Evolutionary conservation across 2,797 vertebrate species (phyloP), one percentile per base, ranked within the genome.

Genomic region (Scleropages formosus): DNA sequence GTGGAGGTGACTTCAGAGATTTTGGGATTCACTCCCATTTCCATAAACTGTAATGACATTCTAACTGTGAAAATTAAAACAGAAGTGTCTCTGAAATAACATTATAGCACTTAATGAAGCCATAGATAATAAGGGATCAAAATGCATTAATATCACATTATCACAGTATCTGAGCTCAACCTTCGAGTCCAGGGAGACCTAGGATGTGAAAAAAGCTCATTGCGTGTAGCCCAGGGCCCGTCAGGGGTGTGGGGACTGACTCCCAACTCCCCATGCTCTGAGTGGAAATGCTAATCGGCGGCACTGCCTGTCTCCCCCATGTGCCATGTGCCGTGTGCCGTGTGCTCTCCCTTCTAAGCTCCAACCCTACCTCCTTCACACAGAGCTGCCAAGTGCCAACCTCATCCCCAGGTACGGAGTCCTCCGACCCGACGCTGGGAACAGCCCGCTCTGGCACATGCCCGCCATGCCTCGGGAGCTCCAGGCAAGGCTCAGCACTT

Each of bases 311-410:
- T 58, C 58, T n/a, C 77, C 72, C 77, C 72, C 80, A 59, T 77
- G 76, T 63, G 71, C 67, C 77, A 72, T n/a, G 75, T 74, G 74
- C 66, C 67, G 46, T n/a, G n/a, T n/a, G n/a, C n/a, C n/a, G n/a
- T n/a, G n/a, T n/a, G n/a, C n/a, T n/a, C n/a, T n/a, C n/a, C n/a
- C 18, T 68, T 47, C 20, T 9, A 39, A 46, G 66, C 18, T 26
- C 62, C 10, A 53, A 13, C 63, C 15, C 49, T 46, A 22, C 47
- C 22, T n/a, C 26, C 61, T n/a, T 53, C 74, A 16, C 64, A 82
- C 78, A 67, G 73, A 69, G 49, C 77, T 78, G 84, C 73, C 76
- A 79, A 75, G 64, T n/a, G 65, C 58, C 58, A 69, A 49, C 63
- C 68, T n/a, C 10, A 53, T 46, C 62, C n/a, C 39, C 59, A 9